Conservation (phyloP, 2,888 invertebrate genomes). For the Drosophila melanocephala region DNA sequence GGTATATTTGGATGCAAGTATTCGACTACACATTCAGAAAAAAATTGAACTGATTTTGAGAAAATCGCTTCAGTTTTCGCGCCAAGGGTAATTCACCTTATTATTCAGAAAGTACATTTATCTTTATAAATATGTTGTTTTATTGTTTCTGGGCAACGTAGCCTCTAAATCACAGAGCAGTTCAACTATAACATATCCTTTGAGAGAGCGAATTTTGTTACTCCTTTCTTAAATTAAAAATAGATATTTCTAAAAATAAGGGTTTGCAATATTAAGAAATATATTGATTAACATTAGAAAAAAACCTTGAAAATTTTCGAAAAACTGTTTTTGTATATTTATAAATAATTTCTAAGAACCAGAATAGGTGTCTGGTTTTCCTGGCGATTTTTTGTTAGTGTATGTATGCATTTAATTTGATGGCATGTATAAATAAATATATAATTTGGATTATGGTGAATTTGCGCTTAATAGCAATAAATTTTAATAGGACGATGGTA, state of each 20-base stretch:
- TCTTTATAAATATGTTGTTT: background rate
- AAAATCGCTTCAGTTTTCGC: background rate
- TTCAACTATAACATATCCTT: background rate
- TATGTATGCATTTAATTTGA: background rate
- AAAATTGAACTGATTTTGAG: background rate
- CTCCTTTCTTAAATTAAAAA: background rate
- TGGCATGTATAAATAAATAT: background rate
- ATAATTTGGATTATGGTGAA: background rate
- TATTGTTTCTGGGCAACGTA: background rate
- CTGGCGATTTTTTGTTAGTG: background rate
- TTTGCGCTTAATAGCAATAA: background rate
- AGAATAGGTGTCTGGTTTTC: background rate
- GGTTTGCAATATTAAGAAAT: background rate
- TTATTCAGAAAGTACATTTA: background rate
- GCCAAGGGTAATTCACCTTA: no score
- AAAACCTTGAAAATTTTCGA: background rate
- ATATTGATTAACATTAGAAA: background rate
- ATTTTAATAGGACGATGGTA: background rate
- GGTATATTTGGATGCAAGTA: background rate
- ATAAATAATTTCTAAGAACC: background rate
- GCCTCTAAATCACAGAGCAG: no score
- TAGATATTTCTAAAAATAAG: background rate
- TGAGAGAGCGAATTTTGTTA: background rate
- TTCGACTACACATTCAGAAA: background rate
- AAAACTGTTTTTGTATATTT: background rate